A percentile compares a stretch with the other conserved stretches of the same genome.
Evolutionary conservation across 2,113 vertebrate species (phyloP).

Genomic region (Aepyceros melampus): DNA sequence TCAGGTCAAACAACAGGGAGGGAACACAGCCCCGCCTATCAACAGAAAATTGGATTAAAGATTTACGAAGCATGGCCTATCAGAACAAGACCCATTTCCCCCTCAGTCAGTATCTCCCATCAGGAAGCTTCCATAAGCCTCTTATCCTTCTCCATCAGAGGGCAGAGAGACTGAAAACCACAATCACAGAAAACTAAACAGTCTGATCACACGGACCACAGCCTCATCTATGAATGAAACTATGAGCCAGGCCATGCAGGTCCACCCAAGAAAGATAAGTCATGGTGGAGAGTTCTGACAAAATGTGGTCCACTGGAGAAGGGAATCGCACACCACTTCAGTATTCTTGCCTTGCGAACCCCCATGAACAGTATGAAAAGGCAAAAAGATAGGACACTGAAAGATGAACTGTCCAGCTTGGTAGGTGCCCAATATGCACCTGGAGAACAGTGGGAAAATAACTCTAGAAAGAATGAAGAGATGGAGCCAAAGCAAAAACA

Average conservation of each 20-base stretch:
- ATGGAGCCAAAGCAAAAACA: neutral
- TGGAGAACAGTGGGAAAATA: neutral
- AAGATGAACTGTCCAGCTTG: neutral
- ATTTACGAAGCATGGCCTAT: neutral
- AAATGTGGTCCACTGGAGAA: neutral
- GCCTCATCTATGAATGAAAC: neutral
- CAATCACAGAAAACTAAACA: neutral
- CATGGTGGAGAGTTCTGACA: neutral
- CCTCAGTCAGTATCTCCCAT: neutral
- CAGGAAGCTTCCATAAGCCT: neutral
- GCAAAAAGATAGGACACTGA: neutral
- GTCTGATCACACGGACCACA: neutral
- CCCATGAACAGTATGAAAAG: neutral
- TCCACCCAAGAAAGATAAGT: neutral
- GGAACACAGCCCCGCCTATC: neutral
- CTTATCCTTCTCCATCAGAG: neutral
- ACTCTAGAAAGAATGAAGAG: neutral
- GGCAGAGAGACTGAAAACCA: neutral
- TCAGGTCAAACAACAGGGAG: neutral
- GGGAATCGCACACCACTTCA: neutral
- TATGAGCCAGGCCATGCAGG: neutral
- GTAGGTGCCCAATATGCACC: neutral
- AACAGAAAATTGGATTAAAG: neutral
- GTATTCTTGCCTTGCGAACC: neutral
- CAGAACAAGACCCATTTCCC: neutral